Conservation (phyloP, 2,888 invertebrate genomes). For the Fragum sueziense region DNA sequence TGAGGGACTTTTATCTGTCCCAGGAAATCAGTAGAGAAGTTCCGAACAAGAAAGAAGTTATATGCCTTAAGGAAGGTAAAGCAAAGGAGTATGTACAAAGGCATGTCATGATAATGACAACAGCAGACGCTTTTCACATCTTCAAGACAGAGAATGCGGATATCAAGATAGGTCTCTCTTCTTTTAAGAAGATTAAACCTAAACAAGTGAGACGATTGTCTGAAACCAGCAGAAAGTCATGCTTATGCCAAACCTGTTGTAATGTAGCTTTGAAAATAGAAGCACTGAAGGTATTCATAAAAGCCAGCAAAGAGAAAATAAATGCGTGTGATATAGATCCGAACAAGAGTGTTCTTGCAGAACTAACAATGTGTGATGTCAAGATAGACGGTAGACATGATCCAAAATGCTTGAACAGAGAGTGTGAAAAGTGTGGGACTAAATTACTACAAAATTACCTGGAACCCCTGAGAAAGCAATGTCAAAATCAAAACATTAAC, state of each 20-base stretch:
- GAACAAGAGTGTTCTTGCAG: slow-evolving; percentile 22
- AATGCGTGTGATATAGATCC: background rate
- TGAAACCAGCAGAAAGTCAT: slow-evolving; percentile 40
- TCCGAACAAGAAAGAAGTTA: slow-evolving; percentile 47
- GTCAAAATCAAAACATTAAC: too few species aligned
- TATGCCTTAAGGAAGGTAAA: slow-evolving; percentile 16
- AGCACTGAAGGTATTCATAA: slow-evolving; percentile 23
- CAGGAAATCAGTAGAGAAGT: slow-evolving; percentile 54
- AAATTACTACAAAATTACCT: slow-evolving; percentile 11
- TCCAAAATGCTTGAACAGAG: slow-evolving; percentile 35
- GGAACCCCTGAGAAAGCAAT: slow-evolving; percentile 10
- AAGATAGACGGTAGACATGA: slow-evolving; percentile 15
- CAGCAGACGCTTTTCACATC: slow-evolving; percentile 41
- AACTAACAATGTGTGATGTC: slow-evolving; percentile 24
- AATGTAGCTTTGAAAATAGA: slow-evolving; percentile 45
- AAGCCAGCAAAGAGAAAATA: slow-evolving; percentile 16
- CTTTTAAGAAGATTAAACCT: slow-evolving; percentile 46
- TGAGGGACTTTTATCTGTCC: slow-evolving; percentile 38
- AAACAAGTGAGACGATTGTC: slow-evolving; percentile 42
- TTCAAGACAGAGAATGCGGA: slow-evolving; percentile 39
- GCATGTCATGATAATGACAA: slow-evolving; percentile 54
- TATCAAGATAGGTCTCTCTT: slow-evolving; percentile 44
- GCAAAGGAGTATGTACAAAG: slow-evolving; percentile 39
- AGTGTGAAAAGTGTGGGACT: slow-evolving; percentile 34
- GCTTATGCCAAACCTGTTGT: slow-evolving; percentile 41